Conservation (phyloP, 2,797 vertebrate species). For the Pseudochirops cupreus region DNA sequence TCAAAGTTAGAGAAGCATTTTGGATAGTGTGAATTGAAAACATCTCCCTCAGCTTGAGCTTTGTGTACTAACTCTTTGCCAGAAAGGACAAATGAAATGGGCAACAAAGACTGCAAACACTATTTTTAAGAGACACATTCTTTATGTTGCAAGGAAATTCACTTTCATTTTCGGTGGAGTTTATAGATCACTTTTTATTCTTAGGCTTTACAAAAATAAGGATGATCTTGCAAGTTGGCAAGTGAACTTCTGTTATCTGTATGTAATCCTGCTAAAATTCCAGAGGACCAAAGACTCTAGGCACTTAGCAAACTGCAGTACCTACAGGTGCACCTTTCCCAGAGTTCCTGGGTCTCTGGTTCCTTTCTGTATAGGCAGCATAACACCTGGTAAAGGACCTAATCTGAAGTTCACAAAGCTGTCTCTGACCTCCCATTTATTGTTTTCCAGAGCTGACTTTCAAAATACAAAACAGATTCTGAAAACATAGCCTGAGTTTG, state of each 20-base stretch:
- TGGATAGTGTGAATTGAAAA: constrained; percentile 8
- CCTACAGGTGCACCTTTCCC: not conserved
- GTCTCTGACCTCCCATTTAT: not conserved
- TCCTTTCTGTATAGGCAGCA: not conserved
- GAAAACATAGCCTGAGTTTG: not conserved
- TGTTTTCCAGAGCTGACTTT: not conserved
- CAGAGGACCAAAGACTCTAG: not conserved
- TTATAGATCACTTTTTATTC: constrained; percentile 2
- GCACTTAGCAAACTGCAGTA: not conserved
- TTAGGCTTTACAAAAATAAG: constrained; percentile 11
- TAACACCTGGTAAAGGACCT: not conserved
- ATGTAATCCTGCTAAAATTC: not conserved
- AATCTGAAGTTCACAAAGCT: not conserved
- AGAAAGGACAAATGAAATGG: constrained; percentile 19
- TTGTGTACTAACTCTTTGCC: not conserved
- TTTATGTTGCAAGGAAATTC: not conserved
- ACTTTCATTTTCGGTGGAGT: not conserved
- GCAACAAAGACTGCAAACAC: constrained; percentile 15
- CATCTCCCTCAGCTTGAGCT: constrained; percentile 22
- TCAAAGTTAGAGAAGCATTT: constrained; percentile 24
- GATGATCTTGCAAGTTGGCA: not conserved
- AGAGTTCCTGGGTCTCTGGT: not conserved
- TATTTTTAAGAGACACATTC: not conserved
- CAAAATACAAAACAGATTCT: not conserved
- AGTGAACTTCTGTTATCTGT: not conserved